Percentiles rank a stretch among this genome's conserved stretches.
phyloP scores from a whole-genome alignment of 2,113 vertebrate species.

The Alectura lathami region DNA sequence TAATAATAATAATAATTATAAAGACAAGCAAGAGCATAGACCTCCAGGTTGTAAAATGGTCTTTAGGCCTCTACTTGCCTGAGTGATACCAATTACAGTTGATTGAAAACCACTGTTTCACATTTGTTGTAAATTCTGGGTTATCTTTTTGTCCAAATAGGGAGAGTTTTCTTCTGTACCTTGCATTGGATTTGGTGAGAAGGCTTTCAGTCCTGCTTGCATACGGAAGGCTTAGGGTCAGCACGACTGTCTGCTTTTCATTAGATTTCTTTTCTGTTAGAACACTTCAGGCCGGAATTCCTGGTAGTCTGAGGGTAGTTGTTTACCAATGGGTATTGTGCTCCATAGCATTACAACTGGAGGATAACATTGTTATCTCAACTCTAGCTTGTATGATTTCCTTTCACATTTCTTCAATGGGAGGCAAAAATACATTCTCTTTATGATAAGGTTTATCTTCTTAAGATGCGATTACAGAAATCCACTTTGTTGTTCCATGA shows the following conservation, averaged over 20 bases:
- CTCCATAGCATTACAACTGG: background rate
- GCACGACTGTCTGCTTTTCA: background rate
- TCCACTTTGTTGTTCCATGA: background rate
- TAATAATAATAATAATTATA: too few species aligned
- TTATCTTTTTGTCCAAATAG: background rate
- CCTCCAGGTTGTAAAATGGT: background rate
- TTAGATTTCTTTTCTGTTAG: background rate
- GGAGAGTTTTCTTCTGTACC: background rate
- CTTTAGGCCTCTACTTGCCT: background rate
- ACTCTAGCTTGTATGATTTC: background rate
- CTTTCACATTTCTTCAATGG: background rate
- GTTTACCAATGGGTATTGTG: background rate
- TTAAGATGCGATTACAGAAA: background rate
- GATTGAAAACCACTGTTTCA: background rate
- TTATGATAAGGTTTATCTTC: slow-evolving; percentile 9
- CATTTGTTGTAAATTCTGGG: background rate
- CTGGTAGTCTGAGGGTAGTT: background rate
- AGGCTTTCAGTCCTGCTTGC: background rate
- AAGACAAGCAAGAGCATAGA: background rate
- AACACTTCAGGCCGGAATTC: background rate
- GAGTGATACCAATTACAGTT: background rate
- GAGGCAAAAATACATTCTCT: background rate
- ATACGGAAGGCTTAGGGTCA: background rate
- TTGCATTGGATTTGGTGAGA: background rate
- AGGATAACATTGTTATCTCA: background rate